Base-by-base conservation (phyloP, 2,888 invertebrate genomes). In the Epistrophe grossulariae region DNA sequence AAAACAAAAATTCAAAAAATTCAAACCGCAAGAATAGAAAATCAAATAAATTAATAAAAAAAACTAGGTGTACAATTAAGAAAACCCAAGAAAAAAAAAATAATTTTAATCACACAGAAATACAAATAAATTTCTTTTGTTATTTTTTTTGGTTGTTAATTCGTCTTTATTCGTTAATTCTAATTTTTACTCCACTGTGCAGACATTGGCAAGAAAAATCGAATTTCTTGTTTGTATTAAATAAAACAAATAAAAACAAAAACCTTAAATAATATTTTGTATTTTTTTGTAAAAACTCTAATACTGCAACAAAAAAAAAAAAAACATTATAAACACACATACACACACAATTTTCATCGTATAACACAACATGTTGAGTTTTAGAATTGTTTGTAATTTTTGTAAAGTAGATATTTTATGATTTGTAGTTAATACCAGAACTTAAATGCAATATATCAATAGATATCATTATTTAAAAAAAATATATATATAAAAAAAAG, bases 361-460 rank as follows among this genome's bases (percentile, higher is more conserved):
- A 60, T 8, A 31, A 68, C 62, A 50, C 38, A 66, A 6, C 2
- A 35, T 19, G 11, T 59, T 64, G 48, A 48, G 38, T 71, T 77
- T n/a, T 24, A 43, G 11, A 17, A 59, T 57, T 52, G 15, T 79
- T 68, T 77, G 35, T 72, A 60, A 57, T 62, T 48, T 79, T 79
- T 66, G 48, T 79, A 78, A 48, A 66, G 80, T 84, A 84, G 80
- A 80, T 73, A 77, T 38, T 15, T 50, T 62, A 72, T 84, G 7
- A 72, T 83, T 83, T 87, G 71, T 79, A 83, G 57, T 79, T 79
- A 83, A 72, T 83, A 83, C 74, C 79, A 87, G 70, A 87, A 87
- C 79, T 64, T 83, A 76, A 87, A 83, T 87, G 83, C 82, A 87
- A 87, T 87, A 87, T 87, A 87, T 87, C 87, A 87, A 87, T 87